Conservation (phyloP, 1,140 invertebrate species). For the Samia ricini region DNA sequence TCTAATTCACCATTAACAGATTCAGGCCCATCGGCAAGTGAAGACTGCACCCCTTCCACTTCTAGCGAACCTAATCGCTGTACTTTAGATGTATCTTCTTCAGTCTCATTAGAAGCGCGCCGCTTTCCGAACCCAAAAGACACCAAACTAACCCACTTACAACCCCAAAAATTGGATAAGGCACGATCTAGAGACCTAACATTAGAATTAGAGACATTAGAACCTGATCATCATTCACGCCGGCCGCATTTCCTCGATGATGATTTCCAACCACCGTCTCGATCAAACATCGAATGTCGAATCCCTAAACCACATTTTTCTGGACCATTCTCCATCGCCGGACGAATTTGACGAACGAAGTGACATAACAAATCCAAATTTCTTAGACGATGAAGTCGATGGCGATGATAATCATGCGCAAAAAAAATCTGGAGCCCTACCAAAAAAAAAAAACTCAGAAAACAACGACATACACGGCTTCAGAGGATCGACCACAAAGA, state of each 20-base stretch:
- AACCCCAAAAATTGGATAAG: constrained; percentile 50
- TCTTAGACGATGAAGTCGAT: constrained; percentile 66
- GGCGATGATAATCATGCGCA: constrained; percentile 59
- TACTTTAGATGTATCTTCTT: constrained; percentile 41
- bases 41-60: constrained; percentile 68
- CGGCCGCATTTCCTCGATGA: constrained; percentile 80
- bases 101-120: constrained; percentile 46
- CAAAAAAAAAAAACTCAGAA: constrained; percentile 57
- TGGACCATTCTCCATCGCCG: constrained; percentile 72
- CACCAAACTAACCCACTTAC: constrained; percentile 38
- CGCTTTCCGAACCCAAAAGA: constrained; percentile 54
- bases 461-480: constrained; percentile 47
- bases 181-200: constrained; percentile 62
- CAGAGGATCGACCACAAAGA: constrained; percentile 61
- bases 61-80: constrained; percentile 56
- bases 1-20: constrained; percentile 74
- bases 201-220: constrained; percentile 58
- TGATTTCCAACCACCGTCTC: constrained; percentile 77
- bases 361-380: constrained; percentile 71
- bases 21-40: constrained; percentile 70
- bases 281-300: constrained; percentile 74
- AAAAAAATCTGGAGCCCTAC: constrained; percentile 64
- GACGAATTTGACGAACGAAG: constrained; percentile 71
- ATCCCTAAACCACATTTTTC: constrained; percentile 75
- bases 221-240: constrained; percentile 54